Percentiles rank a stretch among this genome's conserved stretches.
Conservation (phyloP, 2,888 invertebrate genomes). For the Pollenia labialis region DNA sequence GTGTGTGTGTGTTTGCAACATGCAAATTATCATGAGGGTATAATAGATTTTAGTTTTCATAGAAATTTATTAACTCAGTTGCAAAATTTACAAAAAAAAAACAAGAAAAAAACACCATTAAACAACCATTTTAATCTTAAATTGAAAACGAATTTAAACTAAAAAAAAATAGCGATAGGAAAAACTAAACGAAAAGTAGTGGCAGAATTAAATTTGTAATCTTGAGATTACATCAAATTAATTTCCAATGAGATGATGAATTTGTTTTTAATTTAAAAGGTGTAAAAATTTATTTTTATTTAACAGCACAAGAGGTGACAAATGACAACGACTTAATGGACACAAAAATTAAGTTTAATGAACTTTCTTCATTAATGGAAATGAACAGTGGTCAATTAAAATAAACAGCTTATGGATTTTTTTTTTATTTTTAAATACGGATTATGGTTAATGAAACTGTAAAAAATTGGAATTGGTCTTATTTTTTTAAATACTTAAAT, state of each 20-base stretch:
- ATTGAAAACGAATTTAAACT: conserved; percentile 38
- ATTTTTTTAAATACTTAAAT: too few relatives aligned
- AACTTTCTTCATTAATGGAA: too few relatives aligned
- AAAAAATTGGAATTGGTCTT: too few relatives aligned
- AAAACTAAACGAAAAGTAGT: background rate
- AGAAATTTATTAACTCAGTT: conserved; percentile 21
- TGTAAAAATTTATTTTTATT: background rate
- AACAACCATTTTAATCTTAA: conserved; percentile 16
- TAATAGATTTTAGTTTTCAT: conserved; percentile 15
- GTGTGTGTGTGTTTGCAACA: conserved; percentile 21
- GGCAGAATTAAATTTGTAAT: conserved; percentile 50
- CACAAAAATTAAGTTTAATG: background rate
- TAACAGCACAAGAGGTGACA: background rate
- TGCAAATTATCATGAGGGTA: conserved; percentile 9
- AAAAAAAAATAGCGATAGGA: background rate
- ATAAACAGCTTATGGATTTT: too few relatives aligned
- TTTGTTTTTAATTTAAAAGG: background rate
- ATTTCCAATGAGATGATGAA: background rate
- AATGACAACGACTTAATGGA: background rate
- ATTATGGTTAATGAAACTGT: too few relatives aligned
- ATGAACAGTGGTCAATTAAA: too few relatives aligned
- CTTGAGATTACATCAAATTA: conserved; percentile 48
- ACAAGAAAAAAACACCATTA: too few relatives aligned
- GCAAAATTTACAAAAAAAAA: conserved; percentile 15
- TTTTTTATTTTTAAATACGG: too few relatives aligned